Base-by-base conservation (phyloP, 2,113 vertebrate genomes). In the Polypterus senegalus region DNA sequence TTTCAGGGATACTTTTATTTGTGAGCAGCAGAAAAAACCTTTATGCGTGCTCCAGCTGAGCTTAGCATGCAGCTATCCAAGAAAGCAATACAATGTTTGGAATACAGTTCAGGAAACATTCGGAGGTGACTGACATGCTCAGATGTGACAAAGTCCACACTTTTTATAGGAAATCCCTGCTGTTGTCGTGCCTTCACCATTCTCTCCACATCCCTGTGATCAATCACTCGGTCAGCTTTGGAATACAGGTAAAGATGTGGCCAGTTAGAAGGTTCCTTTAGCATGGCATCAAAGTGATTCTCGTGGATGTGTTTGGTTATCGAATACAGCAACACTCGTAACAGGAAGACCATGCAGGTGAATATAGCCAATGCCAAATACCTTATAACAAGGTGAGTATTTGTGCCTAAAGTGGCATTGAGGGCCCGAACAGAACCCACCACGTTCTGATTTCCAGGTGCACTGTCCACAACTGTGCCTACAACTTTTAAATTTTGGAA, bases 211-310 rank as follows among this genome's bases (percentile, higher is more conserved):
- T 97, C 92, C 0, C 63, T 65, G 71, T 88, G 80, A 47, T 65
- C 61, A 70, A 97, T 89, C 65, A 98, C 75, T 44, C 67, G 66
- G 45, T 99, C 94, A 0, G 85, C 87, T 62, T 70, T 73, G 7
- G 96, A 99, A 63, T 94, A 99, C 27, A 98, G 85, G 76, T 86
- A 92, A 62, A 96, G 85, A 74, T 99, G 92, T 0, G 95, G 94
- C 95, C 96, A 98, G 65, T 76, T 59, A 0, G 91, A 91, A 1
- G 89, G 86, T 0, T 77, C 67, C 0, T 80, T 73, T 74, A 78
- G 78, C 69, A 97, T 81, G 3, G 81, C 86, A 0, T 97, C 91
- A 0, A 93, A 99, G 59, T 94, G 92, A 79, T 82, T 91, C 73
- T 88, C 80, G 53, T 97, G 91, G 64, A 95, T 60, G 73, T 89